Base-by-base conservation (phyloP, 2,888 invertebrate genomes). In the Noctua janthe region DNA sequence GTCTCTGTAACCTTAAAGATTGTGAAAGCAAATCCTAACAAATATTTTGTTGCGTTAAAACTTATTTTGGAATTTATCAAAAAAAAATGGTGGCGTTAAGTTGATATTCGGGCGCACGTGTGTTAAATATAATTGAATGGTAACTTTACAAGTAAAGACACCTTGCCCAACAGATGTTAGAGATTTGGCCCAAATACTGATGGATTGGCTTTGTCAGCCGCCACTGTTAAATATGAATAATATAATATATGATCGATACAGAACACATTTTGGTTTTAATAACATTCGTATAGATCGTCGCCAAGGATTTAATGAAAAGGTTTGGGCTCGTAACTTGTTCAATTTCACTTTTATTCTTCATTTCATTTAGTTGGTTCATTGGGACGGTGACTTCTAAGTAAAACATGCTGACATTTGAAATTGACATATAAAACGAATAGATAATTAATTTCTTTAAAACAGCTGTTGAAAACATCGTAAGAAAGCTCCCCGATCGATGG, bases 111-210 rank as follows among this genome's bases (percentile, higher is more conserved):
- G 82, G 83, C 90, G 90, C 94, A 93, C 92, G 94, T 94, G 94
- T 91, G 88, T 84, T 85, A 88, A 91, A 90, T 92, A 91, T 92
- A 91, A 91, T 91, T 91, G 90, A 93, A 94, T 91, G 84, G 94
- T 90, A 91, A 92, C 92, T 92, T 89, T 92, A 89, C 87, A 90
- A 91, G 84, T 84, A 92, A 77, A 83, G 92, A 94, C 97, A 97
- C 96, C 96, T 97, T 96, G 96, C 93, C 91, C 73, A 92, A 94
- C 97, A 97, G 97, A 97, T 97, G 97, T 93, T 95, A 94, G 94
- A 94, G 91, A 87, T 91, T 87, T 91, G 86, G 91, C 91, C 90
- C 91, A 91, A 91, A 90, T 89, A 90, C 90, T 91, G 93, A 93
- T 91, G 92, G 92, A 93, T 92, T 91, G 92, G 89, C 91, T 92